phyloP scores from a whole-genome alignment of 2,797 vertebrate genomes.

The Parauchenoglanis punctatus region DNA sequence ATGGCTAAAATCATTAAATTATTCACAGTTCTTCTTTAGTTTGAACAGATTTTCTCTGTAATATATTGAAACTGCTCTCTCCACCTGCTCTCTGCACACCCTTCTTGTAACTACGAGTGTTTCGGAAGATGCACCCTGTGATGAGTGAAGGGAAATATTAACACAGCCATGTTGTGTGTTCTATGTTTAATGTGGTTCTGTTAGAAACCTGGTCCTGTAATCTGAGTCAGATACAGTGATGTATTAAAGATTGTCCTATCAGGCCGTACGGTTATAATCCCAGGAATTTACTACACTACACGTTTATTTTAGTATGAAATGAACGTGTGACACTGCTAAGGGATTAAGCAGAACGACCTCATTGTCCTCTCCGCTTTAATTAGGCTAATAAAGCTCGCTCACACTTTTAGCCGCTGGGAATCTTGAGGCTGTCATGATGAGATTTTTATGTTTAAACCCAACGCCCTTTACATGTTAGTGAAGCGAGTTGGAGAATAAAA shows the following conservation, averaged over 20 bases:
- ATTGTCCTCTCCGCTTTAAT: slow-evolving; percentile 36
- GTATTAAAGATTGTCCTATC: background rate
- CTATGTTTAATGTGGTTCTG: background rate
- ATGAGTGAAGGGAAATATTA: background rate
- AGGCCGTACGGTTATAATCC: background rate
- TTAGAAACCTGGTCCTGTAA: background rate
- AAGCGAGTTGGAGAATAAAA: background rate
- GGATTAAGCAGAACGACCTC: slow-evolving; percentile 45
- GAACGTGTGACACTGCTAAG: background rate
- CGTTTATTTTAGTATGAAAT: background rate
- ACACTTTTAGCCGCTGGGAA: slow-evolving; percentile 21
- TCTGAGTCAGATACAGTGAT: background rate
- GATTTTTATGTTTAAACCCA: slow-evolving; percentile 19
- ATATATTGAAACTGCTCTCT: background rate
- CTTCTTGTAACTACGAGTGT: background rate
- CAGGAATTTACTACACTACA: background rate
- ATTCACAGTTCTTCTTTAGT: background rate
- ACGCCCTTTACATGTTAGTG: slow-evolving; percentile 1
- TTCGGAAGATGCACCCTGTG: background rate
- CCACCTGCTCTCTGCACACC: background rate
- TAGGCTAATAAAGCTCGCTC: slow-evolving; percentile 41
- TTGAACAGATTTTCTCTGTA: background rate
- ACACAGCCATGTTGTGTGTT: background rate
- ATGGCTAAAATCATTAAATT: background rate
- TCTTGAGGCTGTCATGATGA: background rate